phyloP scores from a whole-genome alignment of 1,140 invertebrate species.

The Megalonaias nervosa region DNA sequence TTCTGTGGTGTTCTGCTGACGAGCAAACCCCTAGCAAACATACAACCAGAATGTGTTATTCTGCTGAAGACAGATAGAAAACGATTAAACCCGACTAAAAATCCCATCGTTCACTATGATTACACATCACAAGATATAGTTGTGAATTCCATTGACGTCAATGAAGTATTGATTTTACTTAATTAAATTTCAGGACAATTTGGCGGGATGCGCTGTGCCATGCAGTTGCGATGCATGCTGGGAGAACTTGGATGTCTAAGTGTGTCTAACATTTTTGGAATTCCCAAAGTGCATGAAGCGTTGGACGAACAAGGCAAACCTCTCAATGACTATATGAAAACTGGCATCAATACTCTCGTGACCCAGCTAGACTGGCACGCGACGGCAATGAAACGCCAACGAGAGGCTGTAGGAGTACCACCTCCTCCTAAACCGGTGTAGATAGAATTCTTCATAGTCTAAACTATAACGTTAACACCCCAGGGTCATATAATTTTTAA shows the following conservation, averaged over 20 bases:
- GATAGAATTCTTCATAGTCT: too few species aligned
- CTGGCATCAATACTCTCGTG: slow-evolving; percentile 56
- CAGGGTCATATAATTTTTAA: too few species aligned
- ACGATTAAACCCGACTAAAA: background rate
- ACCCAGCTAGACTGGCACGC: slow-evolving; percentile 71
- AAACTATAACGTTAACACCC: too few species aligned
- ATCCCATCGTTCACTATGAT: background rate
- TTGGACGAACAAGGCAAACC: slow-evolving; percentile 67
- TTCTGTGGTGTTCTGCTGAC: background rate
- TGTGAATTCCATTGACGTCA: background rate
- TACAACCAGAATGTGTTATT: background rate
- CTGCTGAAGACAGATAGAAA: background rate
- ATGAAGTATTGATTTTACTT: background rate
- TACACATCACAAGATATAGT: background rate
- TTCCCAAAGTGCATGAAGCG: slow-evolving; percentile 67
- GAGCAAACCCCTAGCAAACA: too few species aligned
- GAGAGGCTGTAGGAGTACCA: slow-evolving; percentile 43
- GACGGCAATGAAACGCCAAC: slow-evolving; percentile 65
- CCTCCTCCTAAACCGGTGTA: background rate
- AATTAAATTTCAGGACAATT: slow-evolving; percentile 64
- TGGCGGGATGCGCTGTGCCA: slow-evolving; percentile 72
- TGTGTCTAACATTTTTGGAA: slow-evolving; percentile 68
- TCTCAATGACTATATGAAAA: slow-evolving; percentile 55
- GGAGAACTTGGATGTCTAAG: slow-evolving; percentile 73
- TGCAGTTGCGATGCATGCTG: slow-evolving; percentile 69